A percentile compares a stretch with the other conserved stretches of the same genome.
phyloP scores from a whole-genome alignment of 2,113 vertebrate genomes.

The Eleginops maclovinus region DNA sequence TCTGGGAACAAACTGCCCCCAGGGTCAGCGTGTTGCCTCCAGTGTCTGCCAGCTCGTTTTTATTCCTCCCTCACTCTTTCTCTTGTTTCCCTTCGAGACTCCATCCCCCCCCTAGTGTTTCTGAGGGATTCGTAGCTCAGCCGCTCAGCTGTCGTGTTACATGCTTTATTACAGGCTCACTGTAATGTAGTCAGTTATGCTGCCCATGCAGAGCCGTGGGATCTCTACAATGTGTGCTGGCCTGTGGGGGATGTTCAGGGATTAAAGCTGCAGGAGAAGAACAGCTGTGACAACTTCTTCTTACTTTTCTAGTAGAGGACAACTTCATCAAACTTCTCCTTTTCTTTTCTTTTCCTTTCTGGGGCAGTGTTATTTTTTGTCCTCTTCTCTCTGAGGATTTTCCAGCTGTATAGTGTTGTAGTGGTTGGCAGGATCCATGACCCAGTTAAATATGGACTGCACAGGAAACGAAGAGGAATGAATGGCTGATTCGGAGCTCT shows the following conservation, averaged over 20 bases:
- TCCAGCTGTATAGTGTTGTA: conserved; percentile 60
- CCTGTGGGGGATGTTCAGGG: conserved; percentile 6
- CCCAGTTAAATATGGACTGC: conserved; percentile 75
- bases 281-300: conserved; percentile 21
- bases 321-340: background rate
- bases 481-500: conserved; percentile 60
- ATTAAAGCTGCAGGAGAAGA: conserved; percentile 3
- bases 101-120: background rate
- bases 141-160: conserved; percentile 31
- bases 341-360: conserved; percentile 11
- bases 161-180: conserved; percentile 11
- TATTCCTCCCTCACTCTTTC: conserved; percentile 21
- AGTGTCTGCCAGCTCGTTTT: conserved; percentile 51
- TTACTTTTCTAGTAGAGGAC: background rate
- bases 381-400: conserved; percentile 46
- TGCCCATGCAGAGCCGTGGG: background rate
- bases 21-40: conserved; percentile 48
- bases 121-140: conserved; percentile 7
- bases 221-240: background rate
- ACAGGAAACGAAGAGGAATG: conserved; percentile 71
- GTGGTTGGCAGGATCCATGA: conserved; percentile 69
- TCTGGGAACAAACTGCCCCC: conserved; percentile 59
- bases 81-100: conserved; percentile 1
- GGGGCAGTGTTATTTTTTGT: conserved; percentile 46
- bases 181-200: background rate